Evolutionary conservation across 2,888 invertebrate genomes (phyloP), one percentile per base, ranked within the genome.

Genomic region (Calephelis perditalis): DNA sequence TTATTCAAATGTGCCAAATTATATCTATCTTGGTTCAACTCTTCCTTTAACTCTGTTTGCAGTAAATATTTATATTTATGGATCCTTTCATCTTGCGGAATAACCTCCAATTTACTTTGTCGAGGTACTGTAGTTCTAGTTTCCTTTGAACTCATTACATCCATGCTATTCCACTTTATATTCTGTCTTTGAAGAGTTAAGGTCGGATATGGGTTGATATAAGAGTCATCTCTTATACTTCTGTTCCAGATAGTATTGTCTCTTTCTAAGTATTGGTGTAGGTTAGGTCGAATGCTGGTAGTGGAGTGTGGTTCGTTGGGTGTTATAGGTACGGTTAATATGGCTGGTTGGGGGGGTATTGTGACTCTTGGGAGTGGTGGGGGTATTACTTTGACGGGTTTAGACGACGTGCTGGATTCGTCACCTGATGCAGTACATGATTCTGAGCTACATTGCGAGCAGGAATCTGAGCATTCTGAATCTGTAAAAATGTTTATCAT

Each of bases 401-500:
- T 78, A 7, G 76, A 72, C 11, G 76, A 73, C 10, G 69, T 71
- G 62, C 70, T 79, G 0, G 76, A 71, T 59, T 79, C 83, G 8
- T 75, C 79, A 35, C 83, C 81, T 0, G 86, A 81, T 44, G 75
- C 78, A 3, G 81, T 76, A 45, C 77, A 79, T 1, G 84, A 76
- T 49, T 76, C 76, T 1, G 85, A 84, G 64, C 82, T 81, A 76
- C 94, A 94, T 63, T 94, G 92, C 0, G 95, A 94, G 11, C 95
- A 94, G 0, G 94, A 93, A 58, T 93, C 92, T 0, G 96, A 95
- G 75, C 95, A 95, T 54, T 93, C 93, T 0, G 95, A 95, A 70
- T 93, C 94, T 91, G 89, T 63, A 78, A 82, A 59, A 35, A n/a
- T n/a, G 35, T 52, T 59, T 12, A 57, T 5, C 26, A 26, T 3